These are phyloP conservation scores for Lasaia peninsularis DNA, from an alignment of 1,140 invertebrate genomes.

Conservation along the genomic window DNA sequence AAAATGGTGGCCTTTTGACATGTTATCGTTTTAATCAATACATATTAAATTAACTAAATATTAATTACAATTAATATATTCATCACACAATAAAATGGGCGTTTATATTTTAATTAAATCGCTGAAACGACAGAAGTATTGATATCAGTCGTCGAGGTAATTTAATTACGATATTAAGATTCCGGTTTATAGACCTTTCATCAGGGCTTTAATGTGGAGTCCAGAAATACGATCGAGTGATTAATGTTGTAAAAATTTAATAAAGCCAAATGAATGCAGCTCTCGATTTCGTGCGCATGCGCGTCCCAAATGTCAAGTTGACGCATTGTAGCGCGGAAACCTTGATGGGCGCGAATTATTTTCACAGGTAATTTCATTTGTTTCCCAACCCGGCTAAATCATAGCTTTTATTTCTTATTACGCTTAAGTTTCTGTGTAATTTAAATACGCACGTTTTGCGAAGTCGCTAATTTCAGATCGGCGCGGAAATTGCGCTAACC, in stretches of 20 bases:
- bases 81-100: background rate
- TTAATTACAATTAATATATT: background rate
- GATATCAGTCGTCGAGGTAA: background rate
- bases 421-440: conserved; percentile 41
- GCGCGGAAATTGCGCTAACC: conserved; percentile 40
- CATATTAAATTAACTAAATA: no score
- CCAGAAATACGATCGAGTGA: conserved; percentile 35
- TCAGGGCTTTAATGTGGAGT: conserved; percentile 7
- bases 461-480: conserved; percentile 51
- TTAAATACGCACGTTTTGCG: conserved; percentile 46
- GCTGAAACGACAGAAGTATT: background rate
- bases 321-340: conserved; percentile 48
- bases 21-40: no score
- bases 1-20: no score
- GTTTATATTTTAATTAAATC: background rate
- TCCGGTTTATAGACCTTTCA: background rate
- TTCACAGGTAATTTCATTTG: conserved; percentile 41
- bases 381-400: conserved; percentile 44
- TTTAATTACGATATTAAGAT: conserved; percentile 12
- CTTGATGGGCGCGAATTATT: conserved; percentile 38
- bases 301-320: conserved; percentile 34
- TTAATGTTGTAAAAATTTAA: conserved; percentile 51
- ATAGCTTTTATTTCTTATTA: conserved; percentile 56
- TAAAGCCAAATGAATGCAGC: conserved; percentile 26
- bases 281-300: conserved; percentile 15